Base-by-base conservation (phyloP, 2,888 invertebrate genomes). In the Eulithis testata region DNA sequence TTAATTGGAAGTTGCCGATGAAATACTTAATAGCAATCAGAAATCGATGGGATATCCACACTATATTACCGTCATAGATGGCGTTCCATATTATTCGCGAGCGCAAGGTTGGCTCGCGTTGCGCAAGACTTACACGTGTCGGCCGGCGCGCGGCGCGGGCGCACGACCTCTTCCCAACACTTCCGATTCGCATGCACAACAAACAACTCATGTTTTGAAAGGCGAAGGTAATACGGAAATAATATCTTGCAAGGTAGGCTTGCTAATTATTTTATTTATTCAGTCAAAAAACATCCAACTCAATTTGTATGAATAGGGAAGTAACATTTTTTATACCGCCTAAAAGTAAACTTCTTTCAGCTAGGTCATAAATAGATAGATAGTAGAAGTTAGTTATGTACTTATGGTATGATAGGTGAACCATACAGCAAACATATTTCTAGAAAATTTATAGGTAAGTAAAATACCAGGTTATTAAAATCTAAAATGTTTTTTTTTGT, bases 131-230 rank as follows among this genome's bases (percentile, higher is more conserved):
- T 88, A 89, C 88, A 87, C 87, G 88, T 87, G 90, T 87, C 87
- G 40, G 40, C 9, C 31, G 79, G 45, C 75, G 73, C 71, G 66
- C 31, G 79, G 45, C 75, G 73, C 71, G 66, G 63, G 78, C 74
- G 75, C 78, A 72, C 77, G 90, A 89, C 91, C 91, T 91, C 88
- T 85, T 81, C 86, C 74, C 73, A 85, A 83, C 85, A 90, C 92
- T 91, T 92, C 92, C 92, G 92, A 93, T 91, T 91, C 86, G 90
- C 90, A 87, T 86, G 88, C 87, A 85, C 87, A 85, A 81, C 84
- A 71, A 72, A 75, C 75, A 75, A 79, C 80, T 80, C 78, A 78
- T 78, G 72, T 81, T 85, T 86, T 86, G 85, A 89, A 87, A 88
- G 87, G 85, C 82, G 85, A 84, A 85, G 83, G 85, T 86, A 81